Percentiles rank a stretch among this genome's conserved stretches.
Evolutionary conservation across 2,797 vertebrate genomes (phyloP).

Genomic region (Smutsia gigantea): DNA sequence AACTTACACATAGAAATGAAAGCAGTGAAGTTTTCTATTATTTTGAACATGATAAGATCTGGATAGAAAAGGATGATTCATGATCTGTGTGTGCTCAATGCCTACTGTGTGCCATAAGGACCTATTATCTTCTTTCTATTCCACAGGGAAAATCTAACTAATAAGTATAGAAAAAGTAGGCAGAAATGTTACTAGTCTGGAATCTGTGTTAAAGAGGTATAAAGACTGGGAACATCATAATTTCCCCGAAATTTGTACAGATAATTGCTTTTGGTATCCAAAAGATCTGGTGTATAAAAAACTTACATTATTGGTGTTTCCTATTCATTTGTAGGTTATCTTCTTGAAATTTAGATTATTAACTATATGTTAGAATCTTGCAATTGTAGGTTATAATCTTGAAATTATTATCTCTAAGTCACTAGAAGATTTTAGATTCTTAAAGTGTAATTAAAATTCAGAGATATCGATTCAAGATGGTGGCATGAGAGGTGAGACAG

Average conservation of each 20-base stretch:
- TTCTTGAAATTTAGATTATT: neutral
- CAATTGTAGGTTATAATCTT: too few species aligned
- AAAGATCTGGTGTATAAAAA: neutral
- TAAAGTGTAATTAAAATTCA: too few species aligned
- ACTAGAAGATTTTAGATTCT: too few species aligned
- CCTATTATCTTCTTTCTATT: too few species aligned
- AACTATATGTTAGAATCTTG: too few species aligned
- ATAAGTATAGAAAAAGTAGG: neutral
- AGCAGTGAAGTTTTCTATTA: neutral
- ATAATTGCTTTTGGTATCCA: neutral
- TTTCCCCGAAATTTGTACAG: neutral
- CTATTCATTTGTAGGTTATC: neutral
- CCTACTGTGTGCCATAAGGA: too few species aligned
- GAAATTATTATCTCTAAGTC: too few species aligned
- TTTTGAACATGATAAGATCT: neutral
- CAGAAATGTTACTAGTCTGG: neutral
- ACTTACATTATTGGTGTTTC: neutral
- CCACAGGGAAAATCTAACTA: too few species aligned
- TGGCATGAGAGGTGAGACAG: too few species aligned
- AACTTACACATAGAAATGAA: neutral
- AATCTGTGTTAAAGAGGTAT: neutral
- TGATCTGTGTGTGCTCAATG: too few species aligned
- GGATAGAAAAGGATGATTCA: too few species aligned
- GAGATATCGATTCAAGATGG: too few species aligned
- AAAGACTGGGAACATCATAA: neutral